A percentile compares a stretch with the other conserved stretches of the same genome.
Evolutionary conservation across 1,140 invertebrate genomes (phyloP).

Genomic region (Melitaea cinxia): DNA sequence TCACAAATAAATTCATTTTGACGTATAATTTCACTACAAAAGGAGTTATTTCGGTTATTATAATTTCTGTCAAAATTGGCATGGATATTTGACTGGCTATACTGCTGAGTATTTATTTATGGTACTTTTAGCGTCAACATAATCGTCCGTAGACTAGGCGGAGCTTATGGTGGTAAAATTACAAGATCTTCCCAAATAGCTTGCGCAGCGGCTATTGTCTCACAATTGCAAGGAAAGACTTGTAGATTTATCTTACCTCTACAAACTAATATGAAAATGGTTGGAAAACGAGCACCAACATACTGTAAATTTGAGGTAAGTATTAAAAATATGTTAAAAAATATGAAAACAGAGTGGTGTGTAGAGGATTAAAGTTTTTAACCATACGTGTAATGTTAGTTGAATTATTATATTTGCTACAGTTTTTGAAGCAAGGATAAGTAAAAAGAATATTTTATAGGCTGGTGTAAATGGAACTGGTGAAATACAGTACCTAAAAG

Average conservation of each 20-base stretch:
- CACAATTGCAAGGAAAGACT: slow-evolving; percentile 52
- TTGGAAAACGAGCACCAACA: slow-evolving; percentile 84
- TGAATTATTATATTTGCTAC: too few relatives aligned
- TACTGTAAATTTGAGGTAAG: slow-evolving; percentile 84
- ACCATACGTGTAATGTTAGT: too few relatives aligned
- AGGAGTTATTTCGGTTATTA: too few relatives aligned
- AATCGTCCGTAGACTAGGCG: slow-evolving; percentile 61
- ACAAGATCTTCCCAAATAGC: slow-evolving; percentile 54
- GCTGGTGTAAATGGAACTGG: slow-evolving; percentile 85
- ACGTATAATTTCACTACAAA: too few relatives aligned
- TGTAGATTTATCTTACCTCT: slow-evolving; percentile 80
- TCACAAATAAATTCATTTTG: too few relatives aligned
- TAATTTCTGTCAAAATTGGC: too few relatives aligned
- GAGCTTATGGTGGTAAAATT: slow-evolving; percentile 69
- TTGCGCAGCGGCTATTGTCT: slow-evolving; percentile 57
- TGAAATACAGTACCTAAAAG: slow-evolving; percentile 85
- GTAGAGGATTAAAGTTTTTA: too few relatives aligned
- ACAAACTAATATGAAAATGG: slow-evolving; percentile 84
- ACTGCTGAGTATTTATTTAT: not conserved
- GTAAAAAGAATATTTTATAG: slow-evolving; percentile 55
- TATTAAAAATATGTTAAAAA: slow-evolving; percentile 1
- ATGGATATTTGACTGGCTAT: not conserved
- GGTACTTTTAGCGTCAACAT: slow-evolving; percentile 64
- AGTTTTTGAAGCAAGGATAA: too few relatives aligned
- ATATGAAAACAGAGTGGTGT: not conserved